Base-by-base conservation (phyloP, 2,888 invertebrate species). In the Coenonympha arcania region DNA sequence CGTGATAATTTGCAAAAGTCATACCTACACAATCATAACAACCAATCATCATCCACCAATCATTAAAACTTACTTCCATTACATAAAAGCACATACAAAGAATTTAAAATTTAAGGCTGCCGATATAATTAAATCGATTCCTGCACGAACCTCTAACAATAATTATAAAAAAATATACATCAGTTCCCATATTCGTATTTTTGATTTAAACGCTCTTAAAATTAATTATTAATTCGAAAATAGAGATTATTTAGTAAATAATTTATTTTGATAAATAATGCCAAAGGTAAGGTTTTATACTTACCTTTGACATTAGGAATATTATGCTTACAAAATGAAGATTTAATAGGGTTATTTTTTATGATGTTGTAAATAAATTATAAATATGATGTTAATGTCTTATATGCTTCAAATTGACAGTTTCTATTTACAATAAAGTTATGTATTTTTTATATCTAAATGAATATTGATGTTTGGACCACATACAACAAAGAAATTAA, bases 191-290 rank as follows among this genome's bases (percentile, higher is more conserved):
- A n/a, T n/a, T n/a, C n/a, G n/a, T n/a, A n/a, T n/a, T n/a, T n/a
- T n/a, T n/a, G 28, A 26, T 47, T 19, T 41, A 22, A n/a, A 18
- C 13, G 20, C 9, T 3, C 30, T 51, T 47, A 47, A 37, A 47
- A 48, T 26, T 39, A 47, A 22, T 31, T 33, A 42, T 44, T 43
- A 52, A 52, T 39, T 52, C 47, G 37, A 48, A 48, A 47, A 43
- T 31, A 52, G 48, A 48, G 42, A 43, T 33, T 37, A 19, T 31
- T 18, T 28, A 11, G 22, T 30, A 31, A 18, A 30, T 19, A 34
- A 24, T 13, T 31, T 22, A 31, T 1, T 33, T 26, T n/a, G 4
- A 8, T 16, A 31, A 11, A 11, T 8, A 15, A 15, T 8, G 3
- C 6, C 11, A 8, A 3, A 31, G 11, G 4, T n/a, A 15, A 30